Conservation (phyloP, 2,888 invertebrate genomes). For the Seladonia tumulorum region DNA sequence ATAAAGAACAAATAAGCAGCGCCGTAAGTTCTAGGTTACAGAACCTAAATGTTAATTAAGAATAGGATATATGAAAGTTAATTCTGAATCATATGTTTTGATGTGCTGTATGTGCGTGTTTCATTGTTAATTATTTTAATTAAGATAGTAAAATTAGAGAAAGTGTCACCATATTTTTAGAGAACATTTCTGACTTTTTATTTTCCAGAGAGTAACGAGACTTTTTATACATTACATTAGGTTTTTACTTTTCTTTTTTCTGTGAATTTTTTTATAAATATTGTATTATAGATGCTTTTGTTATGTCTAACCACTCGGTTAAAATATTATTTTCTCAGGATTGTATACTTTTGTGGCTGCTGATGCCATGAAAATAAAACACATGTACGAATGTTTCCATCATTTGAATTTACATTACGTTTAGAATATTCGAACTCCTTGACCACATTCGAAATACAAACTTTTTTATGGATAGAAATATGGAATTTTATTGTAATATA, state of each 20-base stretch:
- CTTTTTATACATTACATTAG: constrained; percentile 28
- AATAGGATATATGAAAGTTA: constrained; percentile 34
- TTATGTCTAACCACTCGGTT: constrained; percentile 31
- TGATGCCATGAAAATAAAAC: constrained; percentile 51
- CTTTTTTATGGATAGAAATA: neutral
- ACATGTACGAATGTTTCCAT: constrained; percentile 39
- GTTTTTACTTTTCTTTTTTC: constrained; percentile 28
- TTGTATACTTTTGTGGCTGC: constrained; percentile 50
- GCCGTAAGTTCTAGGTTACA: constrained; percentile 77
- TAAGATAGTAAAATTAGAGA: neutral
- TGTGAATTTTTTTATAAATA: constrained; percentile 25
- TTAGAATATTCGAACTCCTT: constrained; percentile 5
- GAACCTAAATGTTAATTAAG: constrained; percentile 77
- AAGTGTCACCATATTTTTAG: constrained; percentile 10
- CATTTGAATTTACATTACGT: constrained; percentile 16
- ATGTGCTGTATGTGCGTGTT: constrained; percentile 45
- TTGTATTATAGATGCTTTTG: constrained; percentile 37
- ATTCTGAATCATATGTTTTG: constrained; percentile 38
- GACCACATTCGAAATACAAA: neutral
- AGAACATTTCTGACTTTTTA: constrained; percentile 33
- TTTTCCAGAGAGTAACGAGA: constrained; percentile 13
- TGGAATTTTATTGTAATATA: constrained; percentile 10
- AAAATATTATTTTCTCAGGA: constrained; percentile 38
- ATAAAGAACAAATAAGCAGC: constrained; percentile 77
- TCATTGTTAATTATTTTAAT: constrained; percentile 28